Evolutionary conservation across 2,113 vertebrate species (phyloP), one percentile per base, ranked within the genome.

Genomic region (Bubo scandiacus): DNA sequence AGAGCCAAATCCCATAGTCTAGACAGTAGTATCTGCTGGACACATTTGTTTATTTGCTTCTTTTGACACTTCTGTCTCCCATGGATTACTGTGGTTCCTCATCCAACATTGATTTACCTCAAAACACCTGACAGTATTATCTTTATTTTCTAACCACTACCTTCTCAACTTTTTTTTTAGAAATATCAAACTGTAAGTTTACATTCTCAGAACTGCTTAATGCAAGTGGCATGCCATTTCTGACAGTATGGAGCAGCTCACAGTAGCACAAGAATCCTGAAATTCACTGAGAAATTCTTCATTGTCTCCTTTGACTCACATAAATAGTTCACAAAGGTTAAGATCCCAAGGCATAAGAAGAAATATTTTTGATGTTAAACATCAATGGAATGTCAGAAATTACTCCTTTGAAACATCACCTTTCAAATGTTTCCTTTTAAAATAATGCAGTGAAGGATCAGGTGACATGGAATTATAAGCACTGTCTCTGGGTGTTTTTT

Each of bases 1-100:
- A 71, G 23, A 90, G 86, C 67, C 87, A 97, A 96, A 94, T 87
- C 94, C 81, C 32, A 38, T 86, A 83, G 92, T 96, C 94, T 96
- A 97, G 92, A 93, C 94, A 86, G 63, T 26, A 58, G 36, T 92
- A 77, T 88, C 65, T 94, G 54, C 62, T 79, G 38, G 52, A 59
- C 45, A 21, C 34, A 18, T 90, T 94, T 92, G 16, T 42, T 82
- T 90, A 42, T 81, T 81, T 79, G 27, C 47, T 90, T 81, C 65
- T 80, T 84, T 86, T 81, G 36, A 91, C 82, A 79, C 73, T 84
- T 90, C 23, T 80, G 25, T 93, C 77, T 89, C 55, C 38, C 25
- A 11, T 78, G 62, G 29, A 72, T 92, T 93, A 66, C 27, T 70
- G 30, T 5, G 12, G 59, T 75, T 77, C n/a, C 34, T 87, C n/a